These are phyloP conservation scores for Lacanobia wlatinum DNA, from an alignment of 2,888 invertebrate genomes.

Conservation along the genomic window DNA sequence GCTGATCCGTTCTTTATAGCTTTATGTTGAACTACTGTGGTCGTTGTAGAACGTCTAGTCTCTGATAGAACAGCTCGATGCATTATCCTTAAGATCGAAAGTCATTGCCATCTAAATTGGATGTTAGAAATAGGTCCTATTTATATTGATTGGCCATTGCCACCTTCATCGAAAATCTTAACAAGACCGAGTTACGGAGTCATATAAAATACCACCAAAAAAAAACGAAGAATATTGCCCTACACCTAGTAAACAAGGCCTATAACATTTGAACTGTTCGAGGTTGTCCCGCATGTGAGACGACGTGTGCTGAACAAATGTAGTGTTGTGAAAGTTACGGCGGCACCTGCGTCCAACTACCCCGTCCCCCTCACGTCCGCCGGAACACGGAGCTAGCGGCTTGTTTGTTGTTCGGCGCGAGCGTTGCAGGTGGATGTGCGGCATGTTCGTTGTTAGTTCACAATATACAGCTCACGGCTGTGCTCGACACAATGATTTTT, in stretches of 20 bases:
- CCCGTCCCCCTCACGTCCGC: background rate
- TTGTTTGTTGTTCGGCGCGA: constrained; percentile 7
- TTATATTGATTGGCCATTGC: too few relatives aligned
- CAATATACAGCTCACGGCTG: background rate
- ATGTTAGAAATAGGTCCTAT: too few relatives aligned
- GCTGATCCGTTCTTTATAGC: background rate
- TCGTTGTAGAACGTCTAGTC: too few relatives aligned
- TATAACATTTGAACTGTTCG: background rate
- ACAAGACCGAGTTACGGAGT: too few relatives aligned
- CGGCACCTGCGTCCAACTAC: background rate
- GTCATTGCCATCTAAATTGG: too few relatives aligned
- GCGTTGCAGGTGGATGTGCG: background rate
- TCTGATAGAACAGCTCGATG: background rate
- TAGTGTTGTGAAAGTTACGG: constrained; percentile 15
- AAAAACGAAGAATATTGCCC: too few relatives aligned
- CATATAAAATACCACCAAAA: too few relatives aligned
- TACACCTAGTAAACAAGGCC: too few relatives aligned
- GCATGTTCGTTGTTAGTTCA: background rate
- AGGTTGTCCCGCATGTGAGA: background rate
- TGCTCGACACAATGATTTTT: background rate
- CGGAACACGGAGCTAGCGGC: background rate
- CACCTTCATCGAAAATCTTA: too few relatives aligned
- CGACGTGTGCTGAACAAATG: constrained; percentile 11
- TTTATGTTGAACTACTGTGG: background rate
- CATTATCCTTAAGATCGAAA: too few relatives aligned